phyloP scores from a whole-genome alignment of 2,113 vertebrate species.

The Rhadina sibilatrix region DNA sequence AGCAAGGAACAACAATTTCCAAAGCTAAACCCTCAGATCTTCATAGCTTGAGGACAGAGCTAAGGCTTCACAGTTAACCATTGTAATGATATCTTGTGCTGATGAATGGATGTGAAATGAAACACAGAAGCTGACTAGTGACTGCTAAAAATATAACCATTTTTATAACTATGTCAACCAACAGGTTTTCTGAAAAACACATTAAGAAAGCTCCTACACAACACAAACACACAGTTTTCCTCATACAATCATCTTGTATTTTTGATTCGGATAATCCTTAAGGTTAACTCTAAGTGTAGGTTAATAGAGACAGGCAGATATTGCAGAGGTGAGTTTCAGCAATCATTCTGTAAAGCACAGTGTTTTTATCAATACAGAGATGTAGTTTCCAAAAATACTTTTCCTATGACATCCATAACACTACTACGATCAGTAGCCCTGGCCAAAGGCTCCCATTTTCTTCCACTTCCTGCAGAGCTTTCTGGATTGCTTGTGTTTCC shows the following conservation, averaged over 20 bases:
- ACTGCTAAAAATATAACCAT: not conserved
- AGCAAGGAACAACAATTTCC: not conserved
- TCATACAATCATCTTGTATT: not conserved
- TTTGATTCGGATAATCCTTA: not conserved
- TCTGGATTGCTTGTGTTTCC: not conserved
- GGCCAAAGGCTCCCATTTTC: not conserved
- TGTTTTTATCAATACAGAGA: not conserved
- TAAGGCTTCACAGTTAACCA: not conserved
- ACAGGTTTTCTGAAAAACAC: not conserved
- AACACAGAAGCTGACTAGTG: not conserved
- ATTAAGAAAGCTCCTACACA: not conserved
- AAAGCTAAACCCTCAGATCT: not conserved
- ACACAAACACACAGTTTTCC: not conserved
- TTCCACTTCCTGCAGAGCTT: not conserved
- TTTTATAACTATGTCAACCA: not conserved
- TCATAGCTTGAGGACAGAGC: not conserved
- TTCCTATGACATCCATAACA: not conserved
- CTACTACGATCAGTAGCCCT: not conserved
- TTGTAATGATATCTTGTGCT: not conserved
- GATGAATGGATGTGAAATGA: not conserved
- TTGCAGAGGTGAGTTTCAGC: not conserved
- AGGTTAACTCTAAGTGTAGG: not conserved
- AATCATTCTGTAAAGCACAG: not conserved
- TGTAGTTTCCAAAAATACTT: not conserved
- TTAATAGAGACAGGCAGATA: not conserved